Evolutionary conservation across 2,113 vertebrate species (phyloP).

Genomic region (Orthonyx spaldingii): DNA sequence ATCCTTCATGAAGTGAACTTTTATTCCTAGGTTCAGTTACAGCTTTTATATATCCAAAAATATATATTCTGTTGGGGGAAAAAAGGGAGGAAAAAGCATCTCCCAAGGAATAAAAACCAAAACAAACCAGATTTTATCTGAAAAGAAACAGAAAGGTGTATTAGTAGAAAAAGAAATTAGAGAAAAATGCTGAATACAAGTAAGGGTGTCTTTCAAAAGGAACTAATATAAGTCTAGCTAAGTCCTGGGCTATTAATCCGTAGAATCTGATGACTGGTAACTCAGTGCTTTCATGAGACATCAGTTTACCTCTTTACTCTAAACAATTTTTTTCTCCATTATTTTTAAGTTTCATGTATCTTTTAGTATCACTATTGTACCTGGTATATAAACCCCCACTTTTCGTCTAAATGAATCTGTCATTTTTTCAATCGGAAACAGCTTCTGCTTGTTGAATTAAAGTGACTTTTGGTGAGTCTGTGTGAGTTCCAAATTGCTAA

Average conservation of each 20-base stretch:
- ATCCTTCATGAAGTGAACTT: neutral
- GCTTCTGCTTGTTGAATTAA: neutral
- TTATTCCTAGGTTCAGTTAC: neutral
- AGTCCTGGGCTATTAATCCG: neutral
- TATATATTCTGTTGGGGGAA: neutral
- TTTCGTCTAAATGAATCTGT: neutral
- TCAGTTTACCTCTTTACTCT: neutral
- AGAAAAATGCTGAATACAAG: neutral
- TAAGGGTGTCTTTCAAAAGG: neutral
- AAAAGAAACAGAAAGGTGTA: neutral
- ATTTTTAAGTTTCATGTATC: neutral
- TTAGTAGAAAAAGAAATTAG: neutral
- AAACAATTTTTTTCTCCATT: neutral
- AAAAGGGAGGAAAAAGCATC: neutral
- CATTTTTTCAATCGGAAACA: neutral
- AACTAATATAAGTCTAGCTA: neutral
- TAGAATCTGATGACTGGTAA: neutral
- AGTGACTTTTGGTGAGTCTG: neutral
- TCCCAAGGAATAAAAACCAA: neutral
- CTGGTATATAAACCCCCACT: neutral
- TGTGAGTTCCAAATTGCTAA: neutral
- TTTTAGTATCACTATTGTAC: neutral
- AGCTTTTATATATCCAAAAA: neutral
- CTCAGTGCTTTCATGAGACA: neutral
- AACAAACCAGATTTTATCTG: neutral